These are phyloP conservation scores for Theonella swinhoei DNA, from an alignment of 37 sponge, comb jelly and placozoan genomes.

Conservation along the genomic window DNA sequence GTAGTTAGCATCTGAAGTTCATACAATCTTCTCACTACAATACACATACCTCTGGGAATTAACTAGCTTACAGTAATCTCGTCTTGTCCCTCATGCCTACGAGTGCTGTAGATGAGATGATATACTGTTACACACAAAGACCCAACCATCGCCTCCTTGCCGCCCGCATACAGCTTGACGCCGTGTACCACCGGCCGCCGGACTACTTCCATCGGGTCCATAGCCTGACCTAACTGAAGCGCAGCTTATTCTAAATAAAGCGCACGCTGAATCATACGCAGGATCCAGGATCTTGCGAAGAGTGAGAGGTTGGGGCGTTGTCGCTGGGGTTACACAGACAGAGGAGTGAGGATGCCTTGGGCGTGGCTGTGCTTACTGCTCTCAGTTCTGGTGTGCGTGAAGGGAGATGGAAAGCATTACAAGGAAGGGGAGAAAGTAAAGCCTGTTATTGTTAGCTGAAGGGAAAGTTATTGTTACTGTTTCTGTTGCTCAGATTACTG, in stretches of 20 bases:
- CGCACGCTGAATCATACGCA: too few species aligned
- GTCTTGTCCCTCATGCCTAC: constrained; percentile 23
- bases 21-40: too few species aligned
- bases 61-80: constrained; percentile 46
- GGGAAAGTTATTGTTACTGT: neutral
- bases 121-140: constrained; percentile 55
- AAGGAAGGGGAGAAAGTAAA: neutral
- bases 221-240: too few species aligned
- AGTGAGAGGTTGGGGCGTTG: too few species aligned
- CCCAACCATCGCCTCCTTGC: neutral
- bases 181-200: constrained; percentile 38
- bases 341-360: too few species aligned
- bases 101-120: constrained; percentile 50
- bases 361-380: too few species aligned
- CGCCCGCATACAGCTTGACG: constrained; percentile 38
- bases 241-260: too few species aligned
- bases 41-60: neutral
- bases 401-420: too few species aligned
- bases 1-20: constrained; percentile 54
- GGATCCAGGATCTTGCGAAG: too few species aligned
- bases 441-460: neutral
- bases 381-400: too few species aligned
- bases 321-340: too few species aligned
- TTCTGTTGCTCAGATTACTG: constrained; percentile 38
- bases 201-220: constrained; percentile 62